Evolutionary conservation across 1,140 invertebrate genomes (phyloP).

Genomic region (Halesus radiatus): DNA sequence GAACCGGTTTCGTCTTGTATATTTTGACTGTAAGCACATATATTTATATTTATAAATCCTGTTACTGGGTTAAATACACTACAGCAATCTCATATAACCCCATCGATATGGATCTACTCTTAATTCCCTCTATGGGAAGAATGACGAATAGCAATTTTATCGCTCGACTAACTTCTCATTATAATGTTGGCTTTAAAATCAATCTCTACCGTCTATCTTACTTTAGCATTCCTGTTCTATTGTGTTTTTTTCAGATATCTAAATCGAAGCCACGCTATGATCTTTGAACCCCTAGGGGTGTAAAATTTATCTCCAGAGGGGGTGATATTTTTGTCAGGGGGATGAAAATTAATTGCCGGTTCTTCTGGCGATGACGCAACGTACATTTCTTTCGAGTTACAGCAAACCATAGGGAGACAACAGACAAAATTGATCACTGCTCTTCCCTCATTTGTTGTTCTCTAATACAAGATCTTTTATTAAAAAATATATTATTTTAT

Average conservation of each 20-base stretch:
- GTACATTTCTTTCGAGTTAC: conserved; percentile 23
- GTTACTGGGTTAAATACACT: too few relatives aligned
- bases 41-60: too few relatives aligned
- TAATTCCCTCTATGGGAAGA: too few relatives aligned
- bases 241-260: conserved; percentile 36
- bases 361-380: conserved; percentile 46
- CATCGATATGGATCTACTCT: too few relatives aligned
- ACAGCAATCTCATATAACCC: too few relatives aligned
- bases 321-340: conserved; percentile 26
- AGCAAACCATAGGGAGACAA: not conserved
- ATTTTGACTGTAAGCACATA: too few relatives aligned
- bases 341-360: conserved; percentile 48
- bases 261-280: conserved; percentile 29
- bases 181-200: not conserved
- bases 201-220: not conserved
- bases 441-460: not conserved
- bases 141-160: too few relatives aligned
- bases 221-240: conserved; percentile 25
- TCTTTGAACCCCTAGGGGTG: conserved; percentile 42
- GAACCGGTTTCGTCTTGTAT: too few relatives aligned
- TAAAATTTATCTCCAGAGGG: conserved; percentile 40
- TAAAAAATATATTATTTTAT: too few relatives aligned
- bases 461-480: too few relatives aligned
- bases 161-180: not conserved
- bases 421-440: not conserved